These are phyloP conservation scores for Drosophila neotestacea DNA, from an alignment of 2,888 invertebrate species.

Conservation along the genomic window DNA sequence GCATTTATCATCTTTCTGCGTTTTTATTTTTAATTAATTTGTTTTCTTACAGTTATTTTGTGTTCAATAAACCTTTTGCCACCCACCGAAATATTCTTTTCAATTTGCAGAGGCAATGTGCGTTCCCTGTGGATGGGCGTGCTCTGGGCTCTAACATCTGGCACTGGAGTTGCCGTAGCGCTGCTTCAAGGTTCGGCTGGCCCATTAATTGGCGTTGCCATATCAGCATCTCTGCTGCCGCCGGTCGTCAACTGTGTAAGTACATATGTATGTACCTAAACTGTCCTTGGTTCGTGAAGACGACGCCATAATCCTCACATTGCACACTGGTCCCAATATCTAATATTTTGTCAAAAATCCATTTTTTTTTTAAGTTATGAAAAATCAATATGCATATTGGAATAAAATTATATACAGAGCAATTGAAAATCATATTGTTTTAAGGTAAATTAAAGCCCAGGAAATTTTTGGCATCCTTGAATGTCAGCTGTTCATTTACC, in stretches of 20 bases:
- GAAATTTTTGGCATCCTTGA: no score
- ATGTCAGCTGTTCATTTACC: no score
- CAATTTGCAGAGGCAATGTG: constrained; percentile 88
- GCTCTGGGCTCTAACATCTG: constrained; percentile 90
- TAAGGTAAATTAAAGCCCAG: no score
- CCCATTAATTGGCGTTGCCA: constrained; percentile 95
- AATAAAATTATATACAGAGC: no score
- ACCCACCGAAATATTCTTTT: constrained; percentile 18
- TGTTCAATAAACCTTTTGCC: constrained; percentile 44
- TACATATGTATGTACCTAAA: constrained; percentile 48
- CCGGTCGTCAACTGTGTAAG: constrained; percentile 94
- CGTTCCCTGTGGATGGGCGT: constrained; percentile 91
- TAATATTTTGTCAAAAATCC: no score
- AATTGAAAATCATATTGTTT: no score
- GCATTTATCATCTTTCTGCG: constrained; percentile 61
- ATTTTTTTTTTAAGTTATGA: no score
- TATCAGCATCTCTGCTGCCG: constrained; percentile 93
- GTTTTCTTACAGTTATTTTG: constrained; percentile 23
- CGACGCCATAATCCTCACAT: background rate
- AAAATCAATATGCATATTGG: no score
- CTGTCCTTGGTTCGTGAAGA: background rate
- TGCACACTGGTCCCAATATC: constrained; percentile 2
- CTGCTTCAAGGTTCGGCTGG: constrained; percentile 93
- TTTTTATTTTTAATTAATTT: constrained; percentile 62
- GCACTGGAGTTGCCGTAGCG: constrained; percentile 94